A percentile compares a stretch with the other conserved stretches of the same genome.
Conservation (phyloP, 35 echinoderm and acorn worm species). For the Ophioderma brevispina region DNA sequence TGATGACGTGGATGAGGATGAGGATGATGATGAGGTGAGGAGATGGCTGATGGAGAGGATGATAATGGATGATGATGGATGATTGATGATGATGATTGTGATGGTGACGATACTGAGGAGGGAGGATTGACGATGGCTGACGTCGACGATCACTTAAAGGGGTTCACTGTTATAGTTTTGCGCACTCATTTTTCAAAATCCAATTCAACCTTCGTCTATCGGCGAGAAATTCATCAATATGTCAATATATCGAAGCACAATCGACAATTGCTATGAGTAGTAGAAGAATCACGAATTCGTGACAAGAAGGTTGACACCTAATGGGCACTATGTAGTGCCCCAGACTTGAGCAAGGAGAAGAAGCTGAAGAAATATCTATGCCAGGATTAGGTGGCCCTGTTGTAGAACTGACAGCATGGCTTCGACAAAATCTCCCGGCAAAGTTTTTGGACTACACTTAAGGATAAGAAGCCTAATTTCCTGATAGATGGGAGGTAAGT, state of each 20-base stretch:
- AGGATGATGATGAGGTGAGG: too few species aligned
- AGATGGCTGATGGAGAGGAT: too few species aligned
- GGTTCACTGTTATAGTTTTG: too few species aligned
- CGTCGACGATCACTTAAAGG: too few species aligned
- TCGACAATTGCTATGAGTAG: neutral
- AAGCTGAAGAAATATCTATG: neutral
- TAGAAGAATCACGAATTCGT: neutral
- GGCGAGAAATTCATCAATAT: constrained; percentile 10
- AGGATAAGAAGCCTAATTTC: neutral
- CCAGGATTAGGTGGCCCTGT: neutral
- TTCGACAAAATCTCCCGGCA: neutral
- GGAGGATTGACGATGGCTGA: too few species aligned
- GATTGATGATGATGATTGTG: too few species aligned
- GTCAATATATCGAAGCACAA: neutral
- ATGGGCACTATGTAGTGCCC: neutral
- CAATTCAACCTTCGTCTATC: too few species aligned
- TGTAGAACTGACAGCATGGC: neutral
- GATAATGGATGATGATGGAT: too few species aligned
- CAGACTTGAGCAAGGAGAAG: neutral
- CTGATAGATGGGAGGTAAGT: neutral
- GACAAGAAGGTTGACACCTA: neutral
- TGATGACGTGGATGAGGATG: too few species aligned
- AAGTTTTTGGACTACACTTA: neutral
- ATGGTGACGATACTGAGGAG: too few species aligned
- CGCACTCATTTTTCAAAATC: too few species aligned